phyloP scores from a whole-genome alignment of 2,797 vertebrate genomes.

The Cercopithecus mitis region DNA sequence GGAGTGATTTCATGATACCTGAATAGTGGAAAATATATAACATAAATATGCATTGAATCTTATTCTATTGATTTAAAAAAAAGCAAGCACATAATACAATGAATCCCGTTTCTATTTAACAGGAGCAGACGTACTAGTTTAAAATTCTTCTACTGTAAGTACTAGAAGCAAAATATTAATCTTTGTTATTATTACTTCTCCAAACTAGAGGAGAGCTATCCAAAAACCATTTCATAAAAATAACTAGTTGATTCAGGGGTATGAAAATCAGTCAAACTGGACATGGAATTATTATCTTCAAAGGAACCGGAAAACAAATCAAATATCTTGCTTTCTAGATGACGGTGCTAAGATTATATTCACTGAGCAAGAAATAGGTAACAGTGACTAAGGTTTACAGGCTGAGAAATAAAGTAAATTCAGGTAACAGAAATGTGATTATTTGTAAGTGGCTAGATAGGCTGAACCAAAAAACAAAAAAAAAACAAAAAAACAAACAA shows the following conservation, averaged over 20 bases:
- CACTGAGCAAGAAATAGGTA: not conserved
- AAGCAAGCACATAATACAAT: not conserved
- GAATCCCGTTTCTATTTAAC: not conserved
- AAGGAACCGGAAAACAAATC: not conserved
- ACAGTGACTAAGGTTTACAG: not conserved
- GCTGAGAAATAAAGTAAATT: not conserved
- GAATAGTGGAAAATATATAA: conserved; percentile 3
- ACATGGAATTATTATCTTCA: not conserved
- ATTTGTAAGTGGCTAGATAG: not conserved
- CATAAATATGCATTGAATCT: not conserved
- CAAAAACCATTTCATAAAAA: not conserved
- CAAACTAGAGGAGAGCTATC: not conserved
- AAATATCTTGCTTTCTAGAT: not conserved
- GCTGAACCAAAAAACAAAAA: not conserved
- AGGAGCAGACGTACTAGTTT: not conserved
- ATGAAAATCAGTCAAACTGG: not conserved
- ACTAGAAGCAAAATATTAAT: not conserved
- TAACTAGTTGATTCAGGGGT: not conserved
- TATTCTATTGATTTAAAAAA: not conserved
- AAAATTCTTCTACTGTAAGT: not conserved
- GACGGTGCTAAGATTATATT: not conserved
- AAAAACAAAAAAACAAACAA: no score
- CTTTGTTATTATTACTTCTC: not conserved
- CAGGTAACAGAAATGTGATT: not conserved
- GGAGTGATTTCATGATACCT: not conserved